These are phyloP conservation scores for Alexandromys fortis DNA, from an alignment of 2,113 vertebrate genomes.

Conservation along the genomic window DNA sequence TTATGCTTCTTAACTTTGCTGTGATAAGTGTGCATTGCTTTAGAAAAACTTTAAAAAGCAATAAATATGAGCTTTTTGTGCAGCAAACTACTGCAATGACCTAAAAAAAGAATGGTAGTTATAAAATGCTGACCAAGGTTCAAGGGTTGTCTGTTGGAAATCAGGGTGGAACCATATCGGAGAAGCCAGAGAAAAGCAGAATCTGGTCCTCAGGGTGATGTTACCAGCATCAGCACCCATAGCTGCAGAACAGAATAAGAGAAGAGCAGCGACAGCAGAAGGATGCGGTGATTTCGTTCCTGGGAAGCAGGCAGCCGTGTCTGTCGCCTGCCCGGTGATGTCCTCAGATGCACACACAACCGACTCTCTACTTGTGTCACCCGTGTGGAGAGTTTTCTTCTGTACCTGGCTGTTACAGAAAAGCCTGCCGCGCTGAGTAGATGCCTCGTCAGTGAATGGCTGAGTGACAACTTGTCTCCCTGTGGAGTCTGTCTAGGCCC, in stretches of 20 bases:
- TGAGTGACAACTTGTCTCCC: not conserved
- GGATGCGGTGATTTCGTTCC: not conserved
- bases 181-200: not conserved
- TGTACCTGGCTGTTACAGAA: not conserved
- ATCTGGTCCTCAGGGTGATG: fast-evolving
- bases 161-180: not conserved
- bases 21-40: not conserved
- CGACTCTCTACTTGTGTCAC: not conserved
- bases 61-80: not conserved
- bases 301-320: not conserved
- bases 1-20: slow-evolving; percentile 35
- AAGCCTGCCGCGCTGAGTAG: not conserved
- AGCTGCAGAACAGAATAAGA: not conserved
- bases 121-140: not conserved
- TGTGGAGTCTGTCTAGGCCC: not conserved
- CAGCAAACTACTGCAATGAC: not conserved
- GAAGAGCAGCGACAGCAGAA: not conserved
- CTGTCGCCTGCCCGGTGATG: not conserved
- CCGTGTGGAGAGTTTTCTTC: not conserved
- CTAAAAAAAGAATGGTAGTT: not conserved
- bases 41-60: slow-evolving; percentile 16
- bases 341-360: not conserved
- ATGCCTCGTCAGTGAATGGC: not conserved
- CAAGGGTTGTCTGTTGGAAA: not conserved
- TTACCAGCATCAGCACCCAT: not conserved